Evolutionary conservation across 2,888 invertebrate genomes (phyloP).

Genomic region (Halictus quadricinctus): DNA sequence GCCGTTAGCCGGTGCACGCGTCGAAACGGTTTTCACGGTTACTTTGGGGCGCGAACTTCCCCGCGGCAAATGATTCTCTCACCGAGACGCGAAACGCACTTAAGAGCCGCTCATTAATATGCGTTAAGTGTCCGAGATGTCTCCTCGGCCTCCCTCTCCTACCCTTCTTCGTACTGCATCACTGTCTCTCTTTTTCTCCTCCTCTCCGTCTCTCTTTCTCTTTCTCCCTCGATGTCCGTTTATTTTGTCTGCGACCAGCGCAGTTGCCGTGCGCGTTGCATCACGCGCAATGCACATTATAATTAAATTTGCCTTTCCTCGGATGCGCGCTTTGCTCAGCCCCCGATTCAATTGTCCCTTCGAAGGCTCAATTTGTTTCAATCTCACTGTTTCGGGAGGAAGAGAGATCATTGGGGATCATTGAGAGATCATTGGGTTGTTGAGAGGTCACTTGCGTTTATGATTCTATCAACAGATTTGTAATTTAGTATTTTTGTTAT

Average conservation of each 20-base stretch:
- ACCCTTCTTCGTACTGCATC: constrained; percentile 51
- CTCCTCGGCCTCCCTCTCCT: constrained; percentile 61
- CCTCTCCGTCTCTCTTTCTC: constrained; percentile 39
- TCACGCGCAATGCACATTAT: constrained; percentile 61
- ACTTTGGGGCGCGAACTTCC: constrained; percentile 62
- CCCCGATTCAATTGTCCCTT: neutral
- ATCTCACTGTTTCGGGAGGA: neutral
- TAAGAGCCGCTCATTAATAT: constrained; percentile 74
- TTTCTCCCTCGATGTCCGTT: constrained; percentile 35
- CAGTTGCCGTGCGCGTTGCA: constrained; percentile 61
- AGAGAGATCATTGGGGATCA: no score
- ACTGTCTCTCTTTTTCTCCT: neutral
- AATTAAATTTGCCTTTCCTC: constrained; percentile 60
- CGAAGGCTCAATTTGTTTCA: neutral
- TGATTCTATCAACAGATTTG: no score
- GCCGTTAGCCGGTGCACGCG: constrained; percentile 30
- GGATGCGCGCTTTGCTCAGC: constrained; percentile 27
- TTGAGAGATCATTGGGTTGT: no score
- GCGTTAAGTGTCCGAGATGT: constrained; percentile 73
- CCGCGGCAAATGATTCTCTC: constrained; percentile 65
- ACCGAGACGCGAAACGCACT: constrained; percentile 64
- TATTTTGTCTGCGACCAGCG: constrained; percentile 42
- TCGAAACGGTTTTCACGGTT: constrained; percentile 56
- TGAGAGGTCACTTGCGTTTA: no score
- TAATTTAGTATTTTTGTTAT: no score